These are phyloP conservation scores for Pseudorhombus dupliciocellatus DNA, from an alignment of 2,113 vertebrate genomes.

Conservation along the genomic window DNA sequence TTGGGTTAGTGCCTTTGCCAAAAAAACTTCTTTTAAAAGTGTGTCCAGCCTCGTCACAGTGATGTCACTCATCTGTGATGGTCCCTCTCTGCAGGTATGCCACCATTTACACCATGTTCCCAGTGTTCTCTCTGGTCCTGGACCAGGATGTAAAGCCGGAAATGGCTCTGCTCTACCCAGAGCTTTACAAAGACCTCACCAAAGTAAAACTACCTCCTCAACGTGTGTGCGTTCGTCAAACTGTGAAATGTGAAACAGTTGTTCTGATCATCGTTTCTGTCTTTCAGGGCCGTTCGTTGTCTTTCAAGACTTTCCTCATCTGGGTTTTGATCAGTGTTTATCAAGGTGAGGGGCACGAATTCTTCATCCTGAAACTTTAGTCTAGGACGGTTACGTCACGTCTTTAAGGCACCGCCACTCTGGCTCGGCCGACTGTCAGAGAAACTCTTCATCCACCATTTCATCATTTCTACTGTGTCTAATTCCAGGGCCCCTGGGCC, in stretches of 20 bases:
- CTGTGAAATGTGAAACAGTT: background rate
- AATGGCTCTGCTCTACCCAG: slow-evolving; percentile 95
- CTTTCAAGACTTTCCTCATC: slow-evolving; percentile 87
- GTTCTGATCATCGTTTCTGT: slow-evolving; percentile 25
- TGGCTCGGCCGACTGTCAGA: slow-evolving; percentile 22
- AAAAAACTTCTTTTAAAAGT: background rate
- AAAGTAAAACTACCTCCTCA: slow-evolving; percentile 80
- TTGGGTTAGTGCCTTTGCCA: slow-evolving; percentile 85
- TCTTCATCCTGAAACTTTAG: background rate
- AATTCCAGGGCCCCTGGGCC: slow-evolving; percentile 28
- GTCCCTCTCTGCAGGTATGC: slow-evolving; percentile 84
- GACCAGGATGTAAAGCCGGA: slow-evolving; percentile 98
- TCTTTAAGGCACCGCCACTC: background rate
- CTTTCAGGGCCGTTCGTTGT: slow-evolving; percentile 91
- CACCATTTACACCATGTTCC: slow-evolving; percentile 99
- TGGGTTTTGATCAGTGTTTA: slow-evolving; percentile 84
- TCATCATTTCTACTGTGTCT: slow-evolving; percentile 52
- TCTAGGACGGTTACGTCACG: background rate
- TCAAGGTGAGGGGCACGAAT: slow-evolving; percentile 74
- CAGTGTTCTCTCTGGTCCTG: slow-evolving; percentile 96
- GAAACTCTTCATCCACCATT: slow-evolving; percentile 24
- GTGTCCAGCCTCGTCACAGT: too few species aligned
- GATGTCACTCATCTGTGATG: too few species aligned
- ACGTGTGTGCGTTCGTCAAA: background rate
- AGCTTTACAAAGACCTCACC: slow-evolving; percentile 98